These are phyloP conservation scores for Trichechus manatus DNA, from an alignment of 2,113 vertebrate species.

Conservation along the genomic window DNA sequence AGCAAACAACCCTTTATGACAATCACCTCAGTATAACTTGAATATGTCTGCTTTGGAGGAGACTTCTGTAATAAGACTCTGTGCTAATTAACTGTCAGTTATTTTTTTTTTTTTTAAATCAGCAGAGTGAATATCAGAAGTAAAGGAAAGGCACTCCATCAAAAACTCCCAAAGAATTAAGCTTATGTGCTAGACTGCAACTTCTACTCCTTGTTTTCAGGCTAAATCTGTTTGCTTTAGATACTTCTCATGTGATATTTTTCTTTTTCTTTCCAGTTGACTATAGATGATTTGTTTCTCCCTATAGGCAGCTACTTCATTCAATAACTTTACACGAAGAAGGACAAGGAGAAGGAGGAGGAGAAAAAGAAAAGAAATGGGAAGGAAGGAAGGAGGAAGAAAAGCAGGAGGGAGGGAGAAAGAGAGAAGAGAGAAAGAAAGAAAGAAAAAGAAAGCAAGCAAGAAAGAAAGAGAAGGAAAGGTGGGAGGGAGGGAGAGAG, in stretches of 20 bases:
- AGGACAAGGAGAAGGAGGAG: not conserved
- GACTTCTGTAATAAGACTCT: conserved; percentile 67
- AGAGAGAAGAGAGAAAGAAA: rapidly evolving
- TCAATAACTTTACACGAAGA: conserved; percentile 11
- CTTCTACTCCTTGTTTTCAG: conserved; percentile 41
- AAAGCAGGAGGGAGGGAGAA: too few species aligned
- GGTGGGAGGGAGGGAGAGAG: not conserved
- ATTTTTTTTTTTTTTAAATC: conserved; percentile 62
- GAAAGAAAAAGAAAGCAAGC: too few species aligned
- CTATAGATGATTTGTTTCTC: conserved; percentile 60
- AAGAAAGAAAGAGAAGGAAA: rapidly evolving
- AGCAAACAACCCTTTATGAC: conserved; percentile 77
- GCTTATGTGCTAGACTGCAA: conserved; percentile 48
- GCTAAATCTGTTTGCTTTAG: conserved; percentile 68
- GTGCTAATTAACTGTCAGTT: conserved; percentile 83
- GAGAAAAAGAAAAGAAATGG: too few species aligned
- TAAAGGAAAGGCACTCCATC: conserved; percentile 59
- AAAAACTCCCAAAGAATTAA: conserved; percentile 68
- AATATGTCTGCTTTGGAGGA: conserved; percentile 76
- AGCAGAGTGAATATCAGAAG: conserved; percentile 63
- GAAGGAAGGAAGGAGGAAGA: too few species aligned
- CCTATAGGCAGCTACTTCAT: conserved; percentile 11
- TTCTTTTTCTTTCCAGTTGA: conserved; percentile 47
- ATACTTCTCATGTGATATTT: conserved; percentile 62
- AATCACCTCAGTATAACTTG: conserved; percentile 74